phyloP scores from a whole-genome alignment of 2,888 invertebrate species.

The Cephus nigrinus region DNA sequence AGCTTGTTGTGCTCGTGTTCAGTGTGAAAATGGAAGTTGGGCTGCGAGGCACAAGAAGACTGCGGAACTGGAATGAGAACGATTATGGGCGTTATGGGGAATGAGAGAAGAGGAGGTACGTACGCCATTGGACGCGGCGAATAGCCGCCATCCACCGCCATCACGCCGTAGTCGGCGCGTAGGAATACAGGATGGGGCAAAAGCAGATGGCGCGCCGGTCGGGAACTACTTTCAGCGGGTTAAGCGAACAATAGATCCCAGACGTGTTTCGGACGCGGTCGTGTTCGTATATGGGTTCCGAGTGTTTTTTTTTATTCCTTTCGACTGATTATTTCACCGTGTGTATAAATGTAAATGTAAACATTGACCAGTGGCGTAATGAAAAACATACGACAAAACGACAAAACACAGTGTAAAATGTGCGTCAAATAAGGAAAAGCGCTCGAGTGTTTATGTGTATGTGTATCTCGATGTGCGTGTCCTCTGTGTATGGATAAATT shows the following conservation, averaged over 20 bases:
- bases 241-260: constrained; percentile 65
- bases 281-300: constrained; percentile 56
- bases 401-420: constrained; percentile 32
- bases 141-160: constrained; percentile 52
- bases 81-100: too few species aligned
- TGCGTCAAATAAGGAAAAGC: constrained; percentile 46
- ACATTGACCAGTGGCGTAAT: constrained; percentile 32
- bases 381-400: constrained; percentile 7
- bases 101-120: background rate
- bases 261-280: constrained; percentile 65
- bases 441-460: constrained; percentile 47
- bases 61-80: too few species aligned
- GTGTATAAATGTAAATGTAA: constrained; percentile 36
- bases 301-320: constrained; percentile 39
- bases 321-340: background rate
- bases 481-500: constrained; percentile 51
- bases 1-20: too few species aligned
- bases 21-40: too few species aligned
- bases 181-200: constrained; percentile 44
- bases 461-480: constrained; percentile 59
- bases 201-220: constrained; percentile 60
- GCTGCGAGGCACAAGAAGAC: too few species aligned
- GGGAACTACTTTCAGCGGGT: constrained; percentile 65
- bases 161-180: constrained; percentile 36
- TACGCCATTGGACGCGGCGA: constrained; percentile 39